Evolutionary conservation across 2,888 invertebrate genomes (phyloP), one percentile per base, ranked within the genome.

Genomic region (Epistrophe eligans): DNA sequence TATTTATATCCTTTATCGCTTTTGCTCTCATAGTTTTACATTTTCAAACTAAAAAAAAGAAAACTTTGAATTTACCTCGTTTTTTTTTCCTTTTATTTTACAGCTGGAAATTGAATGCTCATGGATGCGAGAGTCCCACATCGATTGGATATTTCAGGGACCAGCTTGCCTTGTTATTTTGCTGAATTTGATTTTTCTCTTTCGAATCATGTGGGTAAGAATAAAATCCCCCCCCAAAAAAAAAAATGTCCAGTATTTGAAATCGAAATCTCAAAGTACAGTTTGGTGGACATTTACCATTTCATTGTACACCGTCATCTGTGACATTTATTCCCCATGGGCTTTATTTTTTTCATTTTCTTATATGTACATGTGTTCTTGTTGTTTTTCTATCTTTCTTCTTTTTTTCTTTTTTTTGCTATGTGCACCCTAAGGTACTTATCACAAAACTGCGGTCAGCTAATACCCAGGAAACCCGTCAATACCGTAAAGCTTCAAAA

Each of bases 361-460:
- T 24, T 28, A 45, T 40, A 19, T 38, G 7, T 58, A 45, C 48
- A 19, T 38, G 7, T 58, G n/a, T 57, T 24, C 74, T 40, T 57
- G 0, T 43, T 38, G 45, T 45, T 11, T 48, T 28, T 58, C n/a
- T 13, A 43, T 66, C 19, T 35, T 43, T 67, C 13, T 24, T 24
- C 3, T 24, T 24, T 40, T 8, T 43, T 2, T 48, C n/a, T 8
- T 13, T 32, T 45, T n/a, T 67, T 40, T 43, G 3, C 9, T 15
- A 0, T 43, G 4, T n/a, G 2, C 15, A 7, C 57, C 71, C 57
- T 15, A 24, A 98, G 97, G 97, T 98, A 50, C 94, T 99, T 89
- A 98, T 99, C 90, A 98, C 98, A 57, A 98, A 99, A 91, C 94
- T 98, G 13, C 95, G 98, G 73, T 98, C 98, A 15, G 97, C 98